Percentiles rank a stretch among this genome's conserved stretches.
Evolutionary conservation across 2,113 vertebrate genomes (phyloP).

Genomic region (Psilopsiagon aurifrons): DNA sequence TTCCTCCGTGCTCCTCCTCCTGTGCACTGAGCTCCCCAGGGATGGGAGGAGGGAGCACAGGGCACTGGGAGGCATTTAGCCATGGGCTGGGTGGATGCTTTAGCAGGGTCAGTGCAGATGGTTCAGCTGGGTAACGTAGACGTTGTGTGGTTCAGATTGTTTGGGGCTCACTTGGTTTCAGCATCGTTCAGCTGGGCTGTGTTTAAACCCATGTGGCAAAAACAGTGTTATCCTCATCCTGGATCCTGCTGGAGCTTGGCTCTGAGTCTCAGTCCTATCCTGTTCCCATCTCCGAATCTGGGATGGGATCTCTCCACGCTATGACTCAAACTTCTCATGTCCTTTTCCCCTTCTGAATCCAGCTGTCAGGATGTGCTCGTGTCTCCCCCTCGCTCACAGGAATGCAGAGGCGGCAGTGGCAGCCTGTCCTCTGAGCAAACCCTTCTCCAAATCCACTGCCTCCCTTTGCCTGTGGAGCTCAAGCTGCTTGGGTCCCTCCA

Average conservation of each 20-base stretch:
- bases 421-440: neutral
- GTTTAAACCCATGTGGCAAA: slow-evolving; percentile 28
- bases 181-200: neutral
- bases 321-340: slow-evolving; percentile 63
- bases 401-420: slow-evolving; percentile 16
- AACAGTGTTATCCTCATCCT: slow-evolving; percentile 2
- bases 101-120: neutral
- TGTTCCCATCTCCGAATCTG: neutral
- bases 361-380: slow-evolving; percentile 59
- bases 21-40: neutral
- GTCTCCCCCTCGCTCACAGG: slow-evolving; percentile 44
- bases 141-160: neutral
- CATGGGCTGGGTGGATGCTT: neutral
- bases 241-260: slow-evolving; percentile 40
- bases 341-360: slow-evolving; percentile 61
- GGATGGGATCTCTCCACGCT: slow-evolving; percentile 47
- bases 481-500: neutral
- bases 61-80: neutral
- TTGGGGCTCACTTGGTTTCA: neutral
- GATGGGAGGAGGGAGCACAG: neutral
- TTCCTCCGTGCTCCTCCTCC: neutral
- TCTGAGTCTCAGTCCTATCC: neutral
- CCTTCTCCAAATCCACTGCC: slow-evolving; percentile 50
- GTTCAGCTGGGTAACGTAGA: neutral
- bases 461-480: neutral